A percentile compares a stretch with the other conserved stretches of the same genome.
phyloP scores from a whole-genome alignment of 2,113 vertebrate species.

The Machaerirhynchus nigripectus region DNA sequence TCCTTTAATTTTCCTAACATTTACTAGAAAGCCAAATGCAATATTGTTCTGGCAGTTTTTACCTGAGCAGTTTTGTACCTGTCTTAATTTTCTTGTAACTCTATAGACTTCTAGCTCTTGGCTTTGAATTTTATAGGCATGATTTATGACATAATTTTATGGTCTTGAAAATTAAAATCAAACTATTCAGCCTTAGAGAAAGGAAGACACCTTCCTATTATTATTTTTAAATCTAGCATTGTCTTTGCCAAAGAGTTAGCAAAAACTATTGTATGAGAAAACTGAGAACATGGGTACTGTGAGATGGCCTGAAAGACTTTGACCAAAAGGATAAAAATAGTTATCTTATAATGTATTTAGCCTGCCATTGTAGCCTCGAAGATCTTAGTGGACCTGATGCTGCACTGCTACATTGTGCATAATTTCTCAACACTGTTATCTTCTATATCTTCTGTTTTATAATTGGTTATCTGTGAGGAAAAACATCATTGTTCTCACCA shows the following conservation, averaged over 20 bases:
- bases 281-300: not conserved
- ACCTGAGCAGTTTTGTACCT: not conserved
- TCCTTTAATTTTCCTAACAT: not conserved
- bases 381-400: not conserved
- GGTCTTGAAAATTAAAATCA: not conserved
- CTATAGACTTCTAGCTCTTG: not conserved
- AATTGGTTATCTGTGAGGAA: not conserved
- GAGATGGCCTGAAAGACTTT: not conserved
- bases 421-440: not conserved
- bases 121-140: not conserved
- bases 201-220: not conserved
- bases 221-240: not conserved
- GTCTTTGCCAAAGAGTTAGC: not conserved
- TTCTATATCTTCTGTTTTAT: not conserved
- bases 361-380: not conserved
- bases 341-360: not conserved
- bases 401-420: not conserved
- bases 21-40: not conserved
- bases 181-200: not conserved
- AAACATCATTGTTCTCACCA: not conserved
- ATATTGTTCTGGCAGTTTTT: not conserved
- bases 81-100: not conserved
- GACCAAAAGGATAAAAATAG: not conserved
- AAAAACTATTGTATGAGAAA: not conserved
- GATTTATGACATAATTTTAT: not conserved